Evolutionary conservation across 2,888 invertebrate genomes (phyloP), one percentile per base, ranked within the genome.

Genomic region (Antitype chi): DNA sequence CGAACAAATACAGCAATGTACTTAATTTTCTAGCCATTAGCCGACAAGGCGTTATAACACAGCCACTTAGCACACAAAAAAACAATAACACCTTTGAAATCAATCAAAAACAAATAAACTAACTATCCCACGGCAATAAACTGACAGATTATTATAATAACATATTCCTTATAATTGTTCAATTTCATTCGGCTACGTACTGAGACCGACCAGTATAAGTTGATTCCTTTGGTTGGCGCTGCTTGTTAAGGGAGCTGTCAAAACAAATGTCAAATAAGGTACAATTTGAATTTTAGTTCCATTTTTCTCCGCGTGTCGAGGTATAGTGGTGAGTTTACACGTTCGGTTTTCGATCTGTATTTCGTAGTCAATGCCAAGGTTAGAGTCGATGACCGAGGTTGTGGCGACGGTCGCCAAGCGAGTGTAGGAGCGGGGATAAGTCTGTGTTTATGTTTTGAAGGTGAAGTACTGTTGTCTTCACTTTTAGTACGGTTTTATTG

Each of bases 301-400:
- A 23, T 70, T 52, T 70, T 68, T 55, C 49, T 74, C 74, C 82
- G 49, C 28, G 59, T 55, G 38, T 70, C 74, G n/a, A 55, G 63
- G 7, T 82, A 49, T 43, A 63, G 17, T 87, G 84, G 82, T 86
- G 86, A 87, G 83, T 92, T 91, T 92, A 90, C 25, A 62, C 78
- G 74, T 84, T 84, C 78, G 70, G 84, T 81, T 84, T 78, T 84
- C 84, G 70, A 80, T 80, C 68, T 76, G 91, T 88, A 49, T 81
- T 81, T 70, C 23, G 67, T 78, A 89, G 85, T 88, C 94, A 94
- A 93, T 94, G 95, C 94, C 95, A 95, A 95, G 95, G 95, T 87
- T 88, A 83, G 83, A 78, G 94, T 93, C 94, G 90, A 79, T 91
- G 95, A 94, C 93, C 94, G 91, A 91, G 89, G 91, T 93, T 90